phyloP scores from a whole-genome alignment of 2,797 vertebrate genomes.

The Galago senegalensis region DNA sequence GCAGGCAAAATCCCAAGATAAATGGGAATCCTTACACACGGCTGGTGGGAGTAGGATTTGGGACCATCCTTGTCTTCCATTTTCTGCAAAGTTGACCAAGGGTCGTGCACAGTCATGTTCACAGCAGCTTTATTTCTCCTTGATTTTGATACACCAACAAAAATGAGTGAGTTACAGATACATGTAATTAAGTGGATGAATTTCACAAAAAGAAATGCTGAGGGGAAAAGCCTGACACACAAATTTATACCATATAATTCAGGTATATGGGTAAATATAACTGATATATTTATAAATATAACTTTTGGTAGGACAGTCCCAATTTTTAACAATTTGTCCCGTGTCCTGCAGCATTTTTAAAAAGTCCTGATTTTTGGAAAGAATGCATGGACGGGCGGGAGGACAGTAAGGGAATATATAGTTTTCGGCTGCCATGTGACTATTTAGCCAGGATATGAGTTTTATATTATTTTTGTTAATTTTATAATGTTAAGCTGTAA shows the following conservation, averaged over 20 bases:
- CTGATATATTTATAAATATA: too few species aligned
- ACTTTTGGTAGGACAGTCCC: too few species aligned
- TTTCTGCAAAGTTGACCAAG: not conserved
- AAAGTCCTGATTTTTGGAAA: too few species aligned
- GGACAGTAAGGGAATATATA: too few species aligned
- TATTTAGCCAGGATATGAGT: too few species aligned
- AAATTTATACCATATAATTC: not conserved
- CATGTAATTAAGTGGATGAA: not conserved
- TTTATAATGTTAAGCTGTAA: too few species aligned
- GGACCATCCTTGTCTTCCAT: not conserved
- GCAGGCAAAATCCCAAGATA: not conserved
- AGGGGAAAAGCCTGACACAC: not conserved
- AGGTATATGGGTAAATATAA: too few species aligned
- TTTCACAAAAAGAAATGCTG: not conserved
- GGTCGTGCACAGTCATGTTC: not conserved
- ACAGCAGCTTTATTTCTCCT: not conserved
- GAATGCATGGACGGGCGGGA: too few species aligned
- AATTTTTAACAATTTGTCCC: too few species aligned
- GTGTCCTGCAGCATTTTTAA: too few species aligned
- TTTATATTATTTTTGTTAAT: too few species aligned
- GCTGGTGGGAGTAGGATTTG: not conserved
- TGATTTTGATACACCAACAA: not conserved
- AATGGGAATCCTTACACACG: not conserved
- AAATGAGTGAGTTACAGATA: not conserved
- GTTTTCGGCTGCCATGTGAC: too few species aligned